Conservation (phyloP, 2,797 vertebrate genomes). For the Parotocinclus haroldoi region DNA sequence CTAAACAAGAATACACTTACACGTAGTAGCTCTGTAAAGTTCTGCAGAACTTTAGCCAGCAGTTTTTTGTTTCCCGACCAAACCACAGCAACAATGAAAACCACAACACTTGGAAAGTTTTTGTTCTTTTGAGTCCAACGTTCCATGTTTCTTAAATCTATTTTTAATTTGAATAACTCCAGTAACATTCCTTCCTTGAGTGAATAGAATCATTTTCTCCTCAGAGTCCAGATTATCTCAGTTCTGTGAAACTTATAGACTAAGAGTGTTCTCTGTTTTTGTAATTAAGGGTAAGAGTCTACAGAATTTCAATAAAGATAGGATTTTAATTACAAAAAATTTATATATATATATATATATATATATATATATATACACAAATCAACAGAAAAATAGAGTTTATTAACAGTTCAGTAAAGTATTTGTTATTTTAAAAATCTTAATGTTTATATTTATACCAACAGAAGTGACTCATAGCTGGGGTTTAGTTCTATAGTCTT, state of each 20-base stretch:
- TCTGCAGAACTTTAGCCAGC: neutral
- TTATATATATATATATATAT: too few species aligned
- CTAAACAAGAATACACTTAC: too few species aligned
- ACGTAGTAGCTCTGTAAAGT: too few species aligned
- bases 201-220: constrained; percentile 56
- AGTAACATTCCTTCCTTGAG: constrained; percentile 55
- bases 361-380: too few species aligned
- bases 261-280: constrained; percentile 30
- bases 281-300: neutral
- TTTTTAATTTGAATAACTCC: constrained; percentile 10
- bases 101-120: neutral
- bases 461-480: too few species aligned
- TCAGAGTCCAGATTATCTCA: constrained; percentile 39
- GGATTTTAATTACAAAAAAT: too few species aligned
- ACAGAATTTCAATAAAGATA: neutral
- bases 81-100: neutral
- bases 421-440: too few species aligned
- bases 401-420: too few species aligned
- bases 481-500: too few species aligned
- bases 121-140: constrained; percentile 37
- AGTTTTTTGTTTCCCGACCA: neutral
- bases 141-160: constrained; percentile 54
- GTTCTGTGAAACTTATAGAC: constrained; percentile 27
- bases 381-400: too few species aligned
- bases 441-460: too few species aligned